A percentile compares a stretch with the other conserved stretches of the same genome.
phyloP scores from a whole-genome alignment of 2,888 invertebrate species.

The Nemotelus pantherinus region DNA sequence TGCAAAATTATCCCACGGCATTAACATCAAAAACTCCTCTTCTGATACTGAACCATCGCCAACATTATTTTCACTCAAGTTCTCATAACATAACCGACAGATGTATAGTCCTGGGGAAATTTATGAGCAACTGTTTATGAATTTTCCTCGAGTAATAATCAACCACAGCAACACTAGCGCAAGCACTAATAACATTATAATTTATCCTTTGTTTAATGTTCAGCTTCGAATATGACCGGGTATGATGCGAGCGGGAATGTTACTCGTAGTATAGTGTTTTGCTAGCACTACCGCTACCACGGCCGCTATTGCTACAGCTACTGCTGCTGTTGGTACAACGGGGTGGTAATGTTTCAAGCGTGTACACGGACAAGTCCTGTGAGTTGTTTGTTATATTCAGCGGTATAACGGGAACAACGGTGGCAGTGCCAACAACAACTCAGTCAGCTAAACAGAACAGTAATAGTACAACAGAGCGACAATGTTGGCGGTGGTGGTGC shows the following conservation, averaged over 20 bases:
- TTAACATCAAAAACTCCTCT: too few species aligned
- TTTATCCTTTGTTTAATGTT: conserved; percentile 47
- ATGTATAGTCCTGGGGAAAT: conserved; percentile 9
- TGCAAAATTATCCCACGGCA: too few species aligned
- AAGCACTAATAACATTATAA: conserved; percentile 43
- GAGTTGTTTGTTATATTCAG: conserved; percentile 16
- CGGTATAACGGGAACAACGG: conserved; percentile 20
- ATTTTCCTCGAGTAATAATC: conserved; percentile 37
- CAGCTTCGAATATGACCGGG: conserved; percentile 28
- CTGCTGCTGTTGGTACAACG: conserved; percentile 15
- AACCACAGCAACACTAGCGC: conserved; percentile 28
- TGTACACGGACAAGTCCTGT: conserved; percentile 27
- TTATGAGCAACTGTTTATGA: conserved; percentile 42
- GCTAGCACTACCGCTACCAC: too few species aligned
- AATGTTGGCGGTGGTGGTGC: too few species aligned
- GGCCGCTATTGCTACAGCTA: background rate
- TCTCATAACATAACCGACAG: background rate
- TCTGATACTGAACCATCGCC: too few species aligned
- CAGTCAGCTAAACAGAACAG: too few species aligned
- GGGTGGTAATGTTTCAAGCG: conserved; percentile 26
- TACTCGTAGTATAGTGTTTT: too few species aligned
- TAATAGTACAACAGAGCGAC: too few species aligned
- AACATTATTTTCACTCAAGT: too few species aligned
- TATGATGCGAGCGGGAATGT: conserved; percentile 21
- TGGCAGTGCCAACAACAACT: background rate